Evolutionary conservation across 2,888 invertebrate species (phyloP), one percentile per base, ranked within the genome.

Genomic region (Entomobrya proxima): DNA sequence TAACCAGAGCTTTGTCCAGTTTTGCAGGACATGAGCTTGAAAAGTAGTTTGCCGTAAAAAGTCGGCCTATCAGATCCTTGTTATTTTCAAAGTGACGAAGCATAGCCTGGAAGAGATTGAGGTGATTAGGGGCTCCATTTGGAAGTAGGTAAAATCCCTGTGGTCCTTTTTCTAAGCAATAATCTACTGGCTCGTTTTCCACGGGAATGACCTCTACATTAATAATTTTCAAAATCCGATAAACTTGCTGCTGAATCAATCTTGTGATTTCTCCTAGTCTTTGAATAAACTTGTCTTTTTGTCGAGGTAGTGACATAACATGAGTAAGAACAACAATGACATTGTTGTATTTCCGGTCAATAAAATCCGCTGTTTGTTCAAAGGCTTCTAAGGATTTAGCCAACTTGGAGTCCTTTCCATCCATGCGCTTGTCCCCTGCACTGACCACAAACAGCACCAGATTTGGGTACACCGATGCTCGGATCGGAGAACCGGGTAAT

Each of bases 401-500:
- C 1, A 82, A 37, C 0, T 7, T 13, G 5, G 74, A 74, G 18
- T 75, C 61, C 0, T 2, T 50, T 1, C 80, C 80, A 1, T 18
- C 80, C 21, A 58, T 15, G n/a, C 74, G 58, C 2, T 82, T 37
- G 27, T 82, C 74, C 2, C 2, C 27, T 2, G 74, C 72, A n/a
- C 32, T 74, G 6, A 61, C 24, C 9, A 58, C 44, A 15, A 82
- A 58, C 5, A 82, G n/a, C 0, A 82, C 74, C 6, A 74, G 18
- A 40, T 82, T 82, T 15, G 81, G 74, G 44, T 40, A 61, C 6
- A 80, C 80, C n/a, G n/a, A n/a, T n/a, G n/a, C n/a, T n/a, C n/a
- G n/a, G n/a, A n/a, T n/a, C n/a, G n/a, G n/a, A n/a, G n/a, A n/a
- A n/a, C n/a, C n/a, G n/a, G n/a, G n/a, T n/a, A n/a, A 50, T 21